Conservation (phyloP, 2,113 vertebrate genomes). For the Verasper variegatus region DNA sequence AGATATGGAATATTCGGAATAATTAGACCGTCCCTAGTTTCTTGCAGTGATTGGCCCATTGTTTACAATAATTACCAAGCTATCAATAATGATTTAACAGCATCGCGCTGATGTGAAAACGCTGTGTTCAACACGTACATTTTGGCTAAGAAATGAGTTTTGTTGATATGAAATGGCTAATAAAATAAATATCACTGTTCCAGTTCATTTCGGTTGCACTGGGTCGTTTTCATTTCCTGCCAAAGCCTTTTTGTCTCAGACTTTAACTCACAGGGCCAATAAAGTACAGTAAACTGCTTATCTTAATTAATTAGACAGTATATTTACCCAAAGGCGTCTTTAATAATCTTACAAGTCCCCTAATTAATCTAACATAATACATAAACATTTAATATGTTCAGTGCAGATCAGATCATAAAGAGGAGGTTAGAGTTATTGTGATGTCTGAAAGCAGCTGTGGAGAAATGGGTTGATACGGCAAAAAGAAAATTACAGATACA, state of each 20-base stretch:
- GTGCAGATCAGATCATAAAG: background rate
- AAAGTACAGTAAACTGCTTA: conserved; percentile 23
- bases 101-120: conserved; percentile 37
- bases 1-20: conserved; percentile 16
- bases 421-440: background rate
- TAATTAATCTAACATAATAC: background rate
- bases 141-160: conserved; percentile 46
- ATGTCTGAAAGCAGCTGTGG: background rate
- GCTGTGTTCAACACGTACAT: conserved; percentile 12
- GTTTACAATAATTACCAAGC: conserved; percentile 68
- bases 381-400: conserved; percentile 12
- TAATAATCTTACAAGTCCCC: conserved; percentile 8
- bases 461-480: too few relatives aligned
- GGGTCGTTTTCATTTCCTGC: conserved; percentile 36
- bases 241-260: conserved; percentile 27
- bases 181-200: conserved; percentile 36
- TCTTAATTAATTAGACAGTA: conserved; percentile 44
- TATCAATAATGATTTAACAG: conserved; percentile 46
- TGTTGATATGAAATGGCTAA: conserved; percentile 35
- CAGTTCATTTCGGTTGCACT: background rate
- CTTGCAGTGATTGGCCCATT: conserved; percentile 52
- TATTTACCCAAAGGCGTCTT: conserved; percentile 12
- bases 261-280: conserved; percentile 16
- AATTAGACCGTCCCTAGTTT: conserved; percentile 43
- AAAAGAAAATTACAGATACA: too few relatives aligned